These are phyloP conservation scores for Gobio gobio DNA, from an alignment of 2,113 vertebrate species.

Conservation along the genomic window DNA sequence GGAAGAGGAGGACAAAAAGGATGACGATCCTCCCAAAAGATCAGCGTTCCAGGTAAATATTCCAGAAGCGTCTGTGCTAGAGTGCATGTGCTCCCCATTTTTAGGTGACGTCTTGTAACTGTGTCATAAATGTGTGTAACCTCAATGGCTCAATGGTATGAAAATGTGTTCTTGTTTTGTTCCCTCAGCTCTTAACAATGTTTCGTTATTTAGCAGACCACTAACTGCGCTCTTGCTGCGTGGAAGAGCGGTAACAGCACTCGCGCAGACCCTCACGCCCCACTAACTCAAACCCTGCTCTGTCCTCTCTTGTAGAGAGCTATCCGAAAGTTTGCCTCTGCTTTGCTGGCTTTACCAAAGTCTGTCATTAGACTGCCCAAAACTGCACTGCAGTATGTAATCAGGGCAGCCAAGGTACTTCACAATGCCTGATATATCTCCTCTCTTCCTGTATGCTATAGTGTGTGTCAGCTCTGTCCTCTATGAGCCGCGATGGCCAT, in stretches of 20 bases:
- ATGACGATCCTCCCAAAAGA: slow-evolving; percentile 82
- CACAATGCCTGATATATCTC: slow-evolving; percentile 71
- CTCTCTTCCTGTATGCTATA: slow-evolving; percentile 52
- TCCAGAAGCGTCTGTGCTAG: neutral
- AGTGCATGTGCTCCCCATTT: slow-evolving; percentile 7
- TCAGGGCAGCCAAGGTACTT: slow-evolving; percentile 97
- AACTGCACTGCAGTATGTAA: slow-evolving; percentile 98
- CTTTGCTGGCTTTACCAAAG: slow-evolving; percentile 97
- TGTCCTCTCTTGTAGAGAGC: slow-evolving; percentile 94
- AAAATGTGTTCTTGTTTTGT: slow-evolving; percentile 34
- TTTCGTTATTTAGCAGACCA: slow-evolving; percentile 52
- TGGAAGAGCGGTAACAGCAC: slow-evolving; percentile 32
- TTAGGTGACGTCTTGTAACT: neutral
- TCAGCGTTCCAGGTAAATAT: slow-evolving; percentile 89
- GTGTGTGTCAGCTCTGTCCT: slow-evolving; percentile 39
- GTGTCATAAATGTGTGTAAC: slow-evolving; percentile 13
- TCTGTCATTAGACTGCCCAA: slow-evolving; percentile 99
- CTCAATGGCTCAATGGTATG: neutral
- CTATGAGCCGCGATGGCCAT: slow-evolving; percentile 58
- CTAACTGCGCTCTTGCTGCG: slow-evolving; percentile 51
- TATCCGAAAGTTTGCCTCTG: slow-evolving; percentile 96
- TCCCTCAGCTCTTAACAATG: slow-evolving; percentile 53
- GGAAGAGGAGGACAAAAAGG: slow-evolving; percentile 80
- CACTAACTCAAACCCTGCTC: slow-evolving; percentile 84
- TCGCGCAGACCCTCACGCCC: slow-evolving; percentile 65